phyloP scores from a whole-genome alignment of 2,797 vertebrate genomes.

The Protosalanx chinensis region DNA sequence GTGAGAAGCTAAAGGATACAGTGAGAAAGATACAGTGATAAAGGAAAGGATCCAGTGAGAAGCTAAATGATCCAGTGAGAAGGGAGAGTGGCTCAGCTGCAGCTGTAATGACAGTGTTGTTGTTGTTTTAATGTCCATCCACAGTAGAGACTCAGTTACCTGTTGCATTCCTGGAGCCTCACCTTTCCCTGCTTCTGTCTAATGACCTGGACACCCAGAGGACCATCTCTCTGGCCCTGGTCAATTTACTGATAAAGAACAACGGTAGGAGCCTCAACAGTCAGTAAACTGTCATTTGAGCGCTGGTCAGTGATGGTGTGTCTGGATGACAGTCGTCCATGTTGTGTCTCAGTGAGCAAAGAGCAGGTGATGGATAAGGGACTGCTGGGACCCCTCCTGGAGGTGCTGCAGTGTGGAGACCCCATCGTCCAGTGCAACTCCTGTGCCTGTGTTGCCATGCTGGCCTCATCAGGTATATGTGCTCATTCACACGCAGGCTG shows the following conservation, averaged over 20 bases:
- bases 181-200: slow-evolving; percentile 70
- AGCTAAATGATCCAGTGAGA: no score
- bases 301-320: neutral
- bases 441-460: slow-evolving; percentile 73
- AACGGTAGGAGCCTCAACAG: slow-evolving; percentile 61
- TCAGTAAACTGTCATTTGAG: no score
- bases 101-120: neutral
- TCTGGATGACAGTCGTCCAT: neutral
- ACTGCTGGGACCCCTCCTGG: slow-evolving; percentile 76
- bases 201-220: slow-evolving; percentile 75
- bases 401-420: slow-evolving; percentile 77
- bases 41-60: neutral
- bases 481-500: neutral
- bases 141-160: slow-evolving; percentile 69
- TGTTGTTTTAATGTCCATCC: slow-evolving; percentile 18
- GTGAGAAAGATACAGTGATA: neutral
- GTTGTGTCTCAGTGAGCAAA: slow-evolving; percentile 61
- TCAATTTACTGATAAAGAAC: slow-evolving; percentile 75
- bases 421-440: slow-evolving; percentile 75
- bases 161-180: slow-evolving; percentile 68
- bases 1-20: no score
- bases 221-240: slow-evolving; percentile 70
- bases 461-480: slow-evolving; percentile 76
- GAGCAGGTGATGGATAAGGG: slow-evolving; percentile 76
- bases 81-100: neutral